Percentiles rank a stretch among this genome's conserved stretches.
Evolutionary conservation across 2,888 invertebrate genomes (phyloP).

Genomic region (Epinotia bilunana): DNA sequence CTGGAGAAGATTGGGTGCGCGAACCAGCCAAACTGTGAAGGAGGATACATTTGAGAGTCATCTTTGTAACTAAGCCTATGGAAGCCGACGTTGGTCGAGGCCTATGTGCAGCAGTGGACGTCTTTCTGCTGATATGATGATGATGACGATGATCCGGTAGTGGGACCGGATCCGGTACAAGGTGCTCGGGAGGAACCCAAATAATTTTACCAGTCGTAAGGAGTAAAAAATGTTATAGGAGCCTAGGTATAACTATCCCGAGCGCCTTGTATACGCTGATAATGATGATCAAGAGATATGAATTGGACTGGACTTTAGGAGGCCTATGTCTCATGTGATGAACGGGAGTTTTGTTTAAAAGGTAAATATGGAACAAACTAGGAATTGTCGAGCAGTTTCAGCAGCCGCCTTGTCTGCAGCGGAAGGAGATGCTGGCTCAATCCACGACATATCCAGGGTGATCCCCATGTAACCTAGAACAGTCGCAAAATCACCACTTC

Average conservation of each 20-base stretch:
- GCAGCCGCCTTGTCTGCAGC: conserved; percentile 73
- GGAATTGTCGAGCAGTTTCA: conserved; percentile 75
- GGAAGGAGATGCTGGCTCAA: conserved; percentile 72
- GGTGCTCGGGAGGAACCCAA: too few species aligned
- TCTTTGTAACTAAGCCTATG: too few species aligned
- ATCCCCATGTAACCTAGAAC: conserved; percentile 69
- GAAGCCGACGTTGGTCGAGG: too few species aligned
- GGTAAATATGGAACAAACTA: conserved; percentile 57
- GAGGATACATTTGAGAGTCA: background rate
- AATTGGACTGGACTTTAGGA: background rate
- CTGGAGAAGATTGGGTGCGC: conserved; percentile 86
- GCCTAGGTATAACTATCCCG: too few species aligned
- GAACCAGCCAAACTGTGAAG: conserved; percentile 86
- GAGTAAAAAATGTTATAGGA: too few species aligned
- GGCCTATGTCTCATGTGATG: too few species aligned
- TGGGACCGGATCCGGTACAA: too few species aligned
- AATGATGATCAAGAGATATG: background rate
- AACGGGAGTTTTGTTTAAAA: background rate
- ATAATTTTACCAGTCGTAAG: too few species aligned
- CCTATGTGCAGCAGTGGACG: too few species aligned
- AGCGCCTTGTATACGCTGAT: too few species aligned
- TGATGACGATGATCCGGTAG: too few species aligned
- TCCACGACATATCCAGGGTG: conserved; percentile 73
- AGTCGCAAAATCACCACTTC: background rate
- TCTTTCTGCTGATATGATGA: too few species aligned